Percentiles rank a stretch among this genome's conserved stretches.
Evolutionary conservation across 2,113 vertebrate genomes (phyloP).

Genomic region (Lipotes vexillifer): DNA sequence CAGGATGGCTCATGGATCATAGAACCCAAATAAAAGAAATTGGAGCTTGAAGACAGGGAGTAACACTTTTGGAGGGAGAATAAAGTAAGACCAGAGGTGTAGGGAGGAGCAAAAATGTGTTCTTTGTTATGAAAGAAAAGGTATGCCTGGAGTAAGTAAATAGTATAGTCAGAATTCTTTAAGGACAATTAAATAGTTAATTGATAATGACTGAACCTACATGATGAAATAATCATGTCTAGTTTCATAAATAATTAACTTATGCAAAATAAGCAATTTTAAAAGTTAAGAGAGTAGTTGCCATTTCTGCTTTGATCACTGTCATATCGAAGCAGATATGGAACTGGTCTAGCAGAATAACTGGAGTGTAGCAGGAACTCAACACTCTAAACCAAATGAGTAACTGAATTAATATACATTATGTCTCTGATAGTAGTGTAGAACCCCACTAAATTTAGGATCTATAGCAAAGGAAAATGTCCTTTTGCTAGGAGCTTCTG

Average conservation of each 20-base stretch:
- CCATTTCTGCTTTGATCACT: not conserved
- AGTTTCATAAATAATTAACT: not conserved
- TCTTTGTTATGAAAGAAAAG: not conserved
- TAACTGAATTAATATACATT: not conserved
- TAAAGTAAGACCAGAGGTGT: not conserved
- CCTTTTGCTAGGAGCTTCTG: not conserved
- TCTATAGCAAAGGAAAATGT: not conserved
- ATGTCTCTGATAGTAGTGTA: not conserved
- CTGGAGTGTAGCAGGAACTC: not conserved
- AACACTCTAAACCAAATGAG: too few relatives aligned
- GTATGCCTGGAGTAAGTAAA: not conserved
- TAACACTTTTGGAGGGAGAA: not conserved
- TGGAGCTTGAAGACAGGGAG: not conserved
- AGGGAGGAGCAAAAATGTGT: not conserved
- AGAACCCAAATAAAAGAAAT: not conserved
- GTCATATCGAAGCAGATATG: not conserved
- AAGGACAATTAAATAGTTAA: not conserved
- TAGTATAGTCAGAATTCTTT: not conserved
- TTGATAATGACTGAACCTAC: not conserved
- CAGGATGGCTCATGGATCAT: not conserved
- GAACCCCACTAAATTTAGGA: not conserved
- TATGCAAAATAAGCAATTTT: not conserved
- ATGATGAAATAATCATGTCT: not conserved
- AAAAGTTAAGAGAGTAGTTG: not conserved
- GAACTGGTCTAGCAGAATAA: not conserved